Percentiles rank a stretch among this genome's conserved stretches.
Conservation (phyloP, 2,888 invertebrate species). For the Rhopalosiphum nymphaeae region DNA sequence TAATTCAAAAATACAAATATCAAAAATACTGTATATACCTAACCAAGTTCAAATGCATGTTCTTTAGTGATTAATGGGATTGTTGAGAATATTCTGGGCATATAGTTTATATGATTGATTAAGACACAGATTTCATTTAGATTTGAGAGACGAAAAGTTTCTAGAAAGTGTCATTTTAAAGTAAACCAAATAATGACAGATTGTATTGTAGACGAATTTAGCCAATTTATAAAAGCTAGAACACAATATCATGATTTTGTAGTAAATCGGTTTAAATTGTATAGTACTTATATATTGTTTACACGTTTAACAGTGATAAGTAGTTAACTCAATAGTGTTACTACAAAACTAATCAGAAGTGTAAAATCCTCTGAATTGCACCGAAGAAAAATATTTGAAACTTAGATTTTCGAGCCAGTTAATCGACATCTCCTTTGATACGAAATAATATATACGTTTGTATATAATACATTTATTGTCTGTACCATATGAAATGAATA, state of each 20-base stretch:
- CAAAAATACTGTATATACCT: neutral
- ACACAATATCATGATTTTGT: neutral
- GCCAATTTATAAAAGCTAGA: neutral
- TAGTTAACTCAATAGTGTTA: neutral
- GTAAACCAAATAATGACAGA: conserved; percentile 46
- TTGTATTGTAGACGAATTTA: neutral
- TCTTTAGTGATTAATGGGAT: conserved; percentile 30
- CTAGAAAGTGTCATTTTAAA: conserved; percentile 14
- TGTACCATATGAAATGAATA: neutral
- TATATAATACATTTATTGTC: neutral
- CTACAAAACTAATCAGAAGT: neutral
- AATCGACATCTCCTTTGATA: neutral
- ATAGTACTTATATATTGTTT: neutral
- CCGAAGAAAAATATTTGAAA: neutral
- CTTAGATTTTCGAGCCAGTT: neutral
- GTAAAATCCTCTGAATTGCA: neutral
- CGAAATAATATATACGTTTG: neutral
- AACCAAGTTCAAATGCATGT: conserved; percentile 10
- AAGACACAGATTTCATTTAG: conserved; percentile 44
- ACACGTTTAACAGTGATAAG: neutral
- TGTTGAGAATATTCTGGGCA: neutral
- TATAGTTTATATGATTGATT: conserved; percentile 49
- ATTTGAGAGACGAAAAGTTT: conserved; percentile 15
- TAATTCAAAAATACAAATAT: neutral
- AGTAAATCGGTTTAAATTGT: neutral